phyloP scores from a whole-genome alignment of 2,888 invertebrate genomes.

The Phytoseiulus persimilis region DNA sequence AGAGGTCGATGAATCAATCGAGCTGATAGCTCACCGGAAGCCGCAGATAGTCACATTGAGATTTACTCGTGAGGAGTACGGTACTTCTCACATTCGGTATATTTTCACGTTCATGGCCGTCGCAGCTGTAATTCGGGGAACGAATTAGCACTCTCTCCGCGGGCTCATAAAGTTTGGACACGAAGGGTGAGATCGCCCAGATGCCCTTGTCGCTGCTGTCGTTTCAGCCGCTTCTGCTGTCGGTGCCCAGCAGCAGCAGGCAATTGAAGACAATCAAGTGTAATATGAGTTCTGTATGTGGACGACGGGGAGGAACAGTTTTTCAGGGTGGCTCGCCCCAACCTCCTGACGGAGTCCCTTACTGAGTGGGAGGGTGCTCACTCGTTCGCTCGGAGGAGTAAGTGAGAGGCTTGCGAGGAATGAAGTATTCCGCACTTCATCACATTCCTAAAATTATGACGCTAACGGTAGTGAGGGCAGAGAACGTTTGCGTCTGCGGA shows the following conservation, averaged over 20 bases:
- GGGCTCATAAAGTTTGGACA: neutral
- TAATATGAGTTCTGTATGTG: neutral
- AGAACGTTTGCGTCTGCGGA: neutral
- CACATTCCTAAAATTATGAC: conserved; percentile 39
- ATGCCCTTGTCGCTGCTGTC: neutral
- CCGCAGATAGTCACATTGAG: too few relatives aligned
- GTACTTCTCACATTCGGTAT: too few relatives aligned
- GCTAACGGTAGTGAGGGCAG: conserved; percentile 1
- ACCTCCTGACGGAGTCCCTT: neutral
- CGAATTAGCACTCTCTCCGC: too few relatives aligned
- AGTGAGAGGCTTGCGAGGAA: neutral
- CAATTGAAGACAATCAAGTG: neutral
- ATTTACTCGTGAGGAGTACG: too few relatives aligned
- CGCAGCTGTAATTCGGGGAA: too few relatives aligned
- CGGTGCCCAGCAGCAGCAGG: neutral
- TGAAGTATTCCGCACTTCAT: conserved; percentile 37
- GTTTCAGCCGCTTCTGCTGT: neutral
- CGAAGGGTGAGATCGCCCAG: neutral
- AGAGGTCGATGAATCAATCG: too few relatives aligned
- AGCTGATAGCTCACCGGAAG: too few relatives aligned
- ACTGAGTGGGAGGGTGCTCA: neutral
- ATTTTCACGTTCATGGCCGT: too few relatives aligned
- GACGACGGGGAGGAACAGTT: neutral
- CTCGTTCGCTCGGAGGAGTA: neutral
- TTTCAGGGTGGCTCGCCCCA: neutral